Evolutionary conservation across 2,797 vertebrate genomes (phyloP).

Genomic region (Mus caroli): DNA sequence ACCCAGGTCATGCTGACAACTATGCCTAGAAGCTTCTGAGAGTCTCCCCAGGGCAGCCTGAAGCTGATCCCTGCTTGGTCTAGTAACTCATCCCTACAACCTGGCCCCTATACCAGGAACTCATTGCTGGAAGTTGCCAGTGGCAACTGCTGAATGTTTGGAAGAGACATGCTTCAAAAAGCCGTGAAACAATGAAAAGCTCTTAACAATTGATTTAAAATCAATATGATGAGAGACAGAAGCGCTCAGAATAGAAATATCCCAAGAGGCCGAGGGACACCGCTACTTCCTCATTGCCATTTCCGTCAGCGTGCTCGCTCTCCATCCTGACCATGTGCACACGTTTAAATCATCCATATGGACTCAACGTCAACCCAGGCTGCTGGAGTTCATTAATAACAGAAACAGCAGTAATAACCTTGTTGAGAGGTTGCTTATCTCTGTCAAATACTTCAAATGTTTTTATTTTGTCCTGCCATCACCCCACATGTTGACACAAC

Average conservation of each 20-base stretch:
- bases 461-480: not conserved
- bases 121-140: conserved; percentile 33
- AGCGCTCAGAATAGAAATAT: conserved; percentile 69
- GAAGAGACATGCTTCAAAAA: conserved; percentile 40
- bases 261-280: conserved; percentile 30
- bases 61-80: not conserved
- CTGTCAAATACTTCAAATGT: conserved; percentile 18
- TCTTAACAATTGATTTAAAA: conserved; percentile 76
- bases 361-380: not conserved
- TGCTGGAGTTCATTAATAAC: conserved; percentile 15
- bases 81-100: not conserved
- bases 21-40: not conserved
- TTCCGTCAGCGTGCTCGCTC: not conserved
- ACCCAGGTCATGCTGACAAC: conserved; percentile 55
- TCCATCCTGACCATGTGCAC: not conserved
- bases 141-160: conserved; percentile 41
- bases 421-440: conserved; percentile 1
- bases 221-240: conserved; percentile 67
- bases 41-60: not conserved
- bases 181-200: conserved; percentile 73
- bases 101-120: conserved; percentile 22
- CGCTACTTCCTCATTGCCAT: not conserved
- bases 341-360: not conserved
- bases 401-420: conserved; percentile 15
- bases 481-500: not conserved